Evolutionary conservation across 2,797 vertebrate genomes (phyloP), one percentile per base, ranked within the genome.

Genomic region (Enteromius fasciolatus): DNA sequence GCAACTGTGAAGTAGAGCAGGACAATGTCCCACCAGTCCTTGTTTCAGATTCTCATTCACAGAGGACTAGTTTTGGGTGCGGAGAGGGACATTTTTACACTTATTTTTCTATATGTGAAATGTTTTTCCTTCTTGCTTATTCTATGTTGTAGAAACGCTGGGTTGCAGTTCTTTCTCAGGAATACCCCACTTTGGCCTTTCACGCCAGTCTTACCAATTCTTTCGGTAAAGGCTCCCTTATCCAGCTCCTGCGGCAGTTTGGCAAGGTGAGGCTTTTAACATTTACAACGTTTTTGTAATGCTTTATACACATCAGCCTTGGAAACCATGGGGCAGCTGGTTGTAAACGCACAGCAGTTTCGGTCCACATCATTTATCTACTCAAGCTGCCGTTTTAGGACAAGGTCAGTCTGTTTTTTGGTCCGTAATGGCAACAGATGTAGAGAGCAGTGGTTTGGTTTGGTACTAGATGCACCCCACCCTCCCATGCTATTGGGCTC

Each of bases 131-230:
- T 50, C 23, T 31, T 82, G 14, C 52, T 31, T 69, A 14, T 66
- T 36, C 50, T 80, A 0, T 23, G 76, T 74, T 18, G 59, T 87
- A 99, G 98, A 99, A 97, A 93, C 96, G 95, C 15, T 99, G 98
- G 98, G 98, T 99, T 41, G 97, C 97, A 2, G 25, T 97, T 52
- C 93, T 99, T n/a, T 99, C 98, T 83, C 95, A 96, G 74, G 97
- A 99, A 76, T 96, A 97, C 82, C 98, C 98, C 6, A 99, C 98
- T 0, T 93, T 99, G 25, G 98, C 98, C 77, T 99, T 99, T 91
- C 98, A 99, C 0, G 97, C 98, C 75, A 99, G 98, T 91, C 97
- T 99, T 84, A 99, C 98, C 36, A 99, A 99, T 90, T 96, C 98
- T 0, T 99, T 99, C 48, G 98, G 98, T 69, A 99, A 99, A 90